Percentiles rank a stretch among this genome's conserved stretches.
phyloP scores from a whole-genome alignment of 2,797 vertebrate genomes.

The Botia kubotai region DNA sequence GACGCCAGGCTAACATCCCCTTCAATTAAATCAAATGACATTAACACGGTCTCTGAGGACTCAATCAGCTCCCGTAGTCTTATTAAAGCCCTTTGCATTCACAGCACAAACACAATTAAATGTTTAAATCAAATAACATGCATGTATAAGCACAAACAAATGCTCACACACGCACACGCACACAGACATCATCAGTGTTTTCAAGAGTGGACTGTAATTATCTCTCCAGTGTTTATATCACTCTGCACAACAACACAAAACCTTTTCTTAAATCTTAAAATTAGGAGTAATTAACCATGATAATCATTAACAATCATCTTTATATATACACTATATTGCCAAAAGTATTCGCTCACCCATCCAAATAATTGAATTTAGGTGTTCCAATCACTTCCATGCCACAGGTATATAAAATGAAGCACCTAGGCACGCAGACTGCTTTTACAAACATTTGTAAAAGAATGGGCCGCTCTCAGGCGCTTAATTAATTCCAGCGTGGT shows the following conservation, averaged over 20 bases:
- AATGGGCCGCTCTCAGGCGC: too few relatives aligned
- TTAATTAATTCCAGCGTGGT: too few relatives aligned
- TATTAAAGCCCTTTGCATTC: constrained; percentile 38
- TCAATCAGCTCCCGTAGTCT: constrained; percentile 17
- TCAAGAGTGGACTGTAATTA: constrained; percentile 17
- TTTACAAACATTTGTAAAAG: too few relatives aligned
- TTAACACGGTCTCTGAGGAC: constrained; percentile 19
- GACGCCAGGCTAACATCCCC: background rate
- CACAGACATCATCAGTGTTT: background rate
- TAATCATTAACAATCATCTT: constrained; percentile 1
- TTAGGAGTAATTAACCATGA: background rate
- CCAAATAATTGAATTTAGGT: too few relatives aligned
- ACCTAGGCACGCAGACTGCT: too few relatives aligned
- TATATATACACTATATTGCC: too few relatives aligned
- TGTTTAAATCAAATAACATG: constrained; percentile 20
- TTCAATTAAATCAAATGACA: constrained; percentile 23
- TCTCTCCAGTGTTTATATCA: background rate
- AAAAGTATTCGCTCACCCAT: too few relatives aligned
- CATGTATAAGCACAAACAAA: constrained; percentile 22
- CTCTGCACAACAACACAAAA: background rate
- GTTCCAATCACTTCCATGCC: too few relatives aligned
- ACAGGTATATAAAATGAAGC: too few relatives aligned
- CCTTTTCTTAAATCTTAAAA: background rate
- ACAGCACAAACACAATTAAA: constrained; percentile 28
- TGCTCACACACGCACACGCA: background rate